Evolutionary conservation across 2,888 invertebrate species (phyloP).

Genomic region (Dascillus cervinus): DNA sequence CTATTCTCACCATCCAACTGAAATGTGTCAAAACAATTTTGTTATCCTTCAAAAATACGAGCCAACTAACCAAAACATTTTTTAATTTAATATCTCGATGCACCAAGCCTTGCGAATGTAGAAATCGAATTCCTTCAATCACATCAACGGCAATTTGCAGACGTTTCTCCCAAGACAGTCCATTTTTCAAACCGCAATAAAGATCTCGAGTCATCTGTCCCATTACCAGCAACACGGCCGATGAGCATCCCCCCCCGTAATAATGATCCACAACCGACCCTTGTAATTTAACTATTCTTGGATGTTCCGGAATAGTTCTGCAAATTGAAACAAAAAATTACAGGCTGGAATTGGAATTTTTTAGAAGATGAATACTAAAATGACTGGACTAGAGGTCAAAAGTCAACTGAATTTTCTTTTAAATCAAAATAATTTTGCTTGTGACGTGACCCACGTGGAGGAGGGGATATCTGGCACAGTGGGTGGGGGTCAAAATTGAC

Average conservation of each 20-base stretch:
- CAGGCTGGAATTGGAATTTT: too few relatives aligned
- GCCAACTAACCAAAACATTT: slow-evolving; percentile 63
- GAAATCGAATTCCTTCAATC: slow-evolving; percentile 78
- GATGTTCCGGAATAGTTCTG: slow-evolving; percentile 75
- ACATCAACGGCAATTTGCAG: slow-evolving; percentile 74
- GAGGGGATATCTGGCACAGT: too few relatives aligned
- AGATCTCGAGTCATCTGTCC: slow-evolving; percentile 67
- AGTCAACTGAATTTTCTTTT: too few relatives aligned
- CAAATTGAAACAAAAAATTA: slow-evolving; percentile 16
- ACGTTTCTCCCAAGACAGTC: slow-evolving; percentile 55
- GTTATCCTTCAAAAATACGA: background rate
- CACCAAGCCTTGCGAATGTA: slow-evolving; percentile 81
- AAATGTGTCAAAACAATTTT: slow-evolving; percentile 3
- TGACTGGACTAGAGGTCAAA: too few relatives aligned
- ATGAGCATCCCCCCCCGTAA: slow-evolving; percentile 59
- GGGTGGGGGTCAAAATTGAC: too few relatives aligned
- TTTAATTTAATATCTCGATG: slow-evolving; percentile 87
- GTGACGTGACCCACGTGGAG: too few relatives aligned
- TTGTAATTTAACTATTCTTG: slow-evolving; percentile 64
- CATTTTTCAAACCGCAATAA: slow-evolving; percentile 65
- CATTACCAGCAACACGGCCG: slow-evolving; percentile 75
- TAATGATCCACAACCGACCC: slow-evolving; percentile 77
- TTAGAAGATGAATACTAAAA: too few relatives aligned
- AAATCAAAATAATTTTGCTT: too few relatives aligned
- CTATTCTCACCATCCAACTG: slow-evolving; percentile 62